Base-by-base conservation (phyloP, 2,888 invertebrate genomes). In the Polymixis lichenea region DNA sequence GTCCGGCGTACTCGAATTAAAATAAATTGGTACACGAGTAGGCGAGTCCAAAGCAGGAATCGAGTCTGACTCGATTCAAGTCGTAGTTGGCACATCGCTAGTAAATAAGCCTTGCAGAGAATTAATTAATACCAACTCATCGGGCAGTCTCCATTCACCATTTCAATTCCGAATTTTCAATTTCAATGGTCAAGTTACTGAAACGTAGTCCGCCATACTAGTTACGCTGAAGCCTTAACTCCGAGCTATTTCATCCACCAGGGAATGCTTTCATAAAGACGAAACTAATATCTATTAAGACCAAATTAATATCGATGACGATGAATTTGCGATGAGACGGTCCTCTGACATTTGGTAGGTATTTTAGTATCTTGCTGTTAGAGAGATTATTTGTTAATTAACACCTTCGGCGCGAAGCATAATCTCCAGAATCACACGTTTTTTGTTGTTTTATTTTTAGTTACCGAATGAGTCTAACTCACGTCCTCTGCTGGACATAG, bases 281-380 rank as follows among this genome's bases (percentile, higher is more conserved):
- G 86, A 72, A 85, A 82, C 83, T 77, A 60, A 77, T 83, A 77
- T 70, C 67, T 85, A 82, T 85, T 85, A 70, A 13, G 11, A 17
- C 4, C 13, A 72, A 83, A 83, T 83, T 82, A 85, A 85, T 85
- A 83, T 82, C 70, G 86, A 85, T 85, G 70, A 55, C 62, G n/a
- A 13, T 11, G 55, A 80, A 71, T 80, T 82, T 62, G 43, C 49
- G 58, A 28, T 25, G 83, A 78, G 49, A 19, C 22, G 56, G 56
- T 58, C 28, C 56, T 58, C 6, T 19, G 19, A n/a, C 46, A n/a
- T 53, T 60, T 72, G 43, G 22, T 5, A 56, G 4, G 8, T 66
- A 72, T 19, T 76, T 58, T 19, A 32, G n/a, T 19, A 28, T 32
- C 28, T 55, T 32, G 17, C 46, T 22, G 6, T 22, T 19, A n/a